Conservation (phyloP, 2,888 invertebrate species). For the Yponomeuta evonymella region DNA sequence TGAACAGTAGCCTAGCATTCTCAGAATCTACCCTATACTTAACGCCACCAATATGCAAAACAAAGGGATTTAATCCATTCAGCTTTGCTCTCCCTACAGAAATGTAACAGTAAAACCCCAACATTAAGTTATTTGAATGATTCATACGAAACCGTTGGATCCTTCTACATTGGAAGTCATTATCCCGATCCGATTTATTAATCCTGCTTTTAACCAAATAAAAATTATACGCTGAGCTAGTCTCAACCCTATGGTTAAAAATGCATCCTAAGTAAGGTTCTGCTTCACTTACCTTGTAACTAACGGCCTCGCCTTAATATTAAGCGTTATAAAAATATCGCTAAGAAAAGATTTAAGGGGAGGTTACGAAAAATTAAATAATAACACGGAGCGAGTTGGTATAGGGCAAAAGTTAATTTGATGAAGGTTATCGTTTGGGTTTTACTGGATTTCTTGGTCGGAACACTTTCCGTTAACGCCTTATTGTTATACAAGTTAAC, state of each 20-base stretch:
- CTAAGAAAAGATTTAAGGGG: constrained; percentile 29
- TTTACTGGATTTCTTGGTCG: constrained; percentile 1
- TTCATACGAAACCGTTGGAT: constrained; percentile 15
- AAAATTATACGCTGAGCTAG: constrained; percentile 38
- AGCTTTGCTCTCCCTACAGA: neutral
- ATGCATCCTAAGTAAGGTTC: constrained; percentile 48
- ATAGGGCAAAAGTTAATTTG: constrained; percentile 8
- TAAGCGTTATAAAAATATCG: constrained; percentile 51
- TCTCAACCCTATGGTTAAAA: constrained; percentile 54
- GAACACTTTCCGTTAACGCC: neutral
- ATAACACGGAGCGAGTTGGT: constrained; percentile 23
- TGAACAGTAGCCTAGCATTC: neutral
- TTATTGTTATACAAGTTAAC: no score
- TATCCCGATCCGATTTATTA: neutral
- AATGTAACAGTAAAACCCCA: neutral
- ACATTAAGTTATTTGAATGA: constrained; percentile 8
- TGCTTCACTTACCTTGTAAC: constrained; percentile 45
- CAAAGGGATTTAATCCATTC: neutral
- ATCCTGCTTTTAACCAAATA: neutral
- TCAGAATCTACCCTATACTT: neutral
- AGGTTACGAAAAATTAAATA: constrained; percentile 36
- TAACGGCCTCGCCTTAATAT: constrained; percentile 43
- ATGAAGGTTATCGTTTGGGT: constrained; percentile 1
- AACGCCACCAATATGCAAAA: neutral
- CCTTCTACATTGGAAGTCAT: constrained; percentile 35